Evolutionary conservation across 2,113 vertebrate genomes (phyloP), one percentile per base, ranked within the genome.

Genomic region (Muntiacus muntjak): DNA sequence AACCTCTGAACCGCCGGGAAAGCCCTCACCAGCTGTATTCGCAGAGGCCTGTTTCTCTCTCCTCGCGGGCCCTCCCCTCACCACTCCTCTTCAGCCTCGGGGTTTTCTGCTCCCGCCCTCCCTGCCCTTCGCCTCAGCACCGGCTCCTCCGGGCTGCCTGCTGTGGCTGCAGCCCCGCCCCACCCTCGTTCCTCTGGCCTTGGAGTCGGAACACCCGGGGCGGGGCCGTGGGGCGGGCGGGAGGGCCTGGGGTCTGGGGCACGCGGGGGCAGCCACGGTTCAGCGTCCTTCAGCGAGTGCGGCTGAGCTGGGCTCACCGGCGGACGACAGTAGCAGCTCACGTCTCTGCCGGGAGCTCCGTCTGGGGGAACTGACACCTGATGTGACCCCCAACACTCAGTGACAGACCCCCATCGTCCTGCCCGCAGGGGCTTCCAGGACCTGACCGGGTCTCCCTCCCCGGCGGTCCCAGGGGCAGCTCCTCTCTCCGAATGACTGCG

Each of bases 391-490:
- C 26, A 1, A 52, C 3, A 28, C 12, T 13, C n/a, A 76, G 25
- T 25, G 33, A 25, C 30, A 78, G 62, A 28, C 50, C 47, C 1
- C 5, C 21, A 0, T 25, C 19, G 14, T 15, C 33, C 60, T 19
- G 10, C n/a, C 52, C 28, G 26, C 33, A 55, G 25, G 36, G 0
- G n/a, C 36, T 17, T 33, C 54, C 47, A 64, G 82, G 62, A 15
- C 36, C 93, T 30, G 23, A 6, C 19, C 36, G 17, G n/a, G 23
- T 13, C 74, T 82, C 52, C 28, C 54, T 4, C 14, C 40, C 13
- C 21, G 4, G 0, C 0, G 6, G 58, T 5, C 78, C 57, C 2
- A 7, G 47, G 33, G 30, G 0, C 45, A 9, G 21, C n/a, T 6
- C 19, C 16, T n/a, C 28, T 47, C 43, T 26, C 43, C 1, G 2